Evolutionary conservation across 2,797 vertebrate species (phyloP).

Genomic region (Zenarchopterus dispar): DNA sequence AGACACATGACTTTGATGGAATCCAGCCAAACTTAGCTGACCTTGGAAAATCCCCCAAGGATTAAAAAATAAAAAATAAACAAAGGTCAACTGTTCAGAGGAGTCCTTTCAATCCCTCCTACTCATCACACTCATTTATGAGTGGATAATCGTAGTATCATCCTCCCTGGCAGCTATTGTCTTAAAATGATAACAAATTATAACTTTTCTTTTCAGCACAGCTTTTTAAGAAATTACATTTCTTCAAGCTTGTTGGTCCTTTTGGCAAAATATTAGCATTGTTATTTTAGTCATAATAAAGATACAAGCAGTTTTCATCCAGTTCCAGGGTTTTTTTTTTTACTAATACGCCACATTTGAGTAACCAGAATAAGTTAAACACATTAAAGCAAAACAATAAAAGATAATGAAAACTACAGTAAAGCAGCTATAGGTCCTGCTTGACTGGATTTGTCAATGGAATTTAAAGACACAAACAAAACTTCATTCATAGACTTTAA

Average conservation of each 20-base stretch:
- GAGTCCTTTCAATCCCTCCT: slow-evolving; percentile 55
- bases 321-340: too few species aligned
- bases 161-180: slow-evolving; percentile 45
- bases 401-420: slow-evolving; percentile 6
- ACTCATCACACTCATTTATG: slow-evolving; percentile 56
- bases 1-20: slow-evolving; percentile 65
- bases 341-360: slow-evolving; percentile 13
- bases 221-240: slow-evolving; percentile 22
- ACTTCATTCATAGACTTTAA: slow-evolving; percentile 72
- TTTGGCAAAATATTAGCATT: slow-evolving; percentile 18
- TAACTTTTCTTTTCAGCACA: slow-evolving; percentile 26
- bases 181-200: slow-evolving; percentile 50
- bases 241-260: slow-evolving; percentile 17
- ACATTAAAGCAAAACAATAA: not conserved
- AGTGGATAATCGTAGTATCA: slow-evolving; percentile 62
- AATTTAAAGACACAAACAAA: slow-evolving; percentile 54
- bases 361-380: slow-evolving; percentile 11
- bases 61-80: slow-evolving; percentile 70
- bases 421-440: slow-evolving; percentile 1
- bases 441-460: slow-evolving; percentile 57
- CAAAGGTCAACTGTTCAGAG: slow-evolving; percentile 70
- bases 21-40: slow-evolving; percentile 60
- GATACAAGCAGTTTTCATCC: too few species aligned
- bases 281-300: too few species aligned
- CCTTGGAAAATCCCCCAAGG: slow-evolving; percentile 66